Percentiles rank a stretch among this genome's conserved stretches.
Evolutionary conservation across 2,797 vertebrate species (phyloP).

Genomic region (Epinephelus awoara): DNA sequence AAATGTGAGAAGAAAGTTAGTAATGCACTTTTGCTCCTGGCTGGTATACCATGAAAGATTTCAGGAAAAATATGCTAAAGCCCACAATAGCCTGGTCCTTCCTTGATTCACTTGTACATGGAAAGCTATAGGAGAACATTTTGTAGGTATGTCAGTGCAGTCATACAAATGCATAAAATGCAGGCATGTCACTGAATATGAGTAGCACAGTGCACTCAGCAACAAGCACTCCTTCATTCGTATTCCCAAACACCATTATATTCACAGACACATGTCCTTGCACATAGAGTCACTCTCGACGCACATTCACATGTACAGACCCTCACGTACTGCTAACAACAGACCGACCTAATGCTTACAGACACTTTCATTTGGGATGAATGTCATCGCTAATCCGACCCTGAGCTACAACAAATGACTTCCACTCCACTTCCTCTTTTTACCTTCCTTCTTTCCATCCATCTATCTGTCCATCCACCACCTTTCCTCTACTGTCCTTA

Average conservation of each 20-base stretch:
- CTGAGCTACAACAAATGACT: constrained; percentile 76
- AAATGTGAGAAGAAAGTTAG: background rate
- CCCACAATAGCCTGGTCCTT: background rate
- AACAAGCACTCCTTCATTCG: constrained; percentile 5
- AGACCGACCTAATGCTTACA: constrained; percentile 68
- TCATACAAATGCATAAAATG: background rate
- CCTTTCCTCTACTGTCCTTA: constrained; percentile 18
- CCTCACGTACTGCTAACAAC: constrained; percentile 31
- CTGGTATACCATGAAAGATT: background rate
- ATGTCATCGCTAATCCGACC: constrained; percentile 72
- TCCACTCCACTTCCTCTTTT: constrained; percentile 32
- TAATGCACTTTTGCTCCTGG: background rate
- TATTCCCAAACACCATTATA: background rate
- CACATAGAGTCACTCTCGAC: background rate
- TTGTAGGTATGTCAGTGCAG: background rate
- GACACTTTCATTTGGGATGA: constrained; percentile 78
- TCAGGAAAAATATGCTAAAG: background rate
- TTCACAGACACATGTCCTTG: background rate
- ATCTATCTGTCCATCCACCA: constrained; percentile 27
- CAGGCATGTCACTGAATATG: background rate
- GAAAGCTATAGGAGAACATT: background rate
- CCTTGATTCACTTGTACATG: background rate
- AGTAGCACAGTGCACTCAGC: background rate
- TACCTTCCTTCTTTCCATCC: constrained; percentile 15
- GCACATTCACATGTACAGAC: constrained; percentile 4